Base-by-base conservation (phyloP, 2,888 invertebrate species). In the Brachycybe producta region DNA sequence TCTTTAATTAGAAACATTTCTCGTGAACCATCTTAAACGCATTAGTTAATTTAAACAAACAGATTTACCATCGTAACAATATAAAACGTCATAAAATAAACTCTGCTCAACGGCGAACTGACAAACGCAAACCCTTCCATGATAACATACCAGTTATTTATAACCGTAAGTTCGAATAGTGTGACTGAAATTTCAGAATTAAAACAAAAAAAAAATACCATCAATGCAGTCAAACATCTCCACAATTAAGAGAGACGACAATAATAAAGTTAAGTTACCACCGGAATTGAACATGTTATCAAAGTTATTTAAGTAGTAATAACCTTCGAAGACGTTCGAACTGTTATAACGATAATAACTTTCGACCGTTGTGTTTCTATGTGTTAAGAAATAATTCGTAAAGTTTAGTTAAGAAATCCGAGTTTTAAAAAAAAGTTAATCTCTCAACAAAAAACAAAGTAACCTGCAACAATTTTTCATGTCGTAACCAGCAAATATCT, bases 61-160 rank as follows among this genome's bases (percentile, higher is more conserved):
- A 11, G 13, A 51, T n/a, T 46, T 57, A 69, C 84, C 87, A 88
- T 86, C 48, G 85, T 88, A 60, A 84, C 80, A 44, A 90, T 70
- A 67, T 87, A 88, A 70, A 88, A 90, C 34, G 77, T 71, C 83
- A 88, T 88, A 64, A 90, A 88, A 65, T 82, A 90, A n/a, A 83
- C 67, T 57, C 87, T 72, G 49, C 81, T 81, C 68, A 80, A 82
- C 61, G 79, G 62, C 74, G 44, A 78, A 1, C 60, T 57, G n/a
- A 63, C 61, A 43, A 54, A 52, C 0, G 67, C 67, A 60, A 64
- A 70, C 1, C 69, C 87, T 64, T 87, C 84, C 90, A 90, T 90
- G 23, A 86, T 75, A 51, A 88, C 68, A 57, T 68, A 87, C 90
- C 90, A 90, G 68, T 88, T 88, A 67, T 88, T 90, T 51, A 88